Conservation (phyloP, 2,888 invertebrate genomes). For the Prosopocoilus inquinatus region DNA sequence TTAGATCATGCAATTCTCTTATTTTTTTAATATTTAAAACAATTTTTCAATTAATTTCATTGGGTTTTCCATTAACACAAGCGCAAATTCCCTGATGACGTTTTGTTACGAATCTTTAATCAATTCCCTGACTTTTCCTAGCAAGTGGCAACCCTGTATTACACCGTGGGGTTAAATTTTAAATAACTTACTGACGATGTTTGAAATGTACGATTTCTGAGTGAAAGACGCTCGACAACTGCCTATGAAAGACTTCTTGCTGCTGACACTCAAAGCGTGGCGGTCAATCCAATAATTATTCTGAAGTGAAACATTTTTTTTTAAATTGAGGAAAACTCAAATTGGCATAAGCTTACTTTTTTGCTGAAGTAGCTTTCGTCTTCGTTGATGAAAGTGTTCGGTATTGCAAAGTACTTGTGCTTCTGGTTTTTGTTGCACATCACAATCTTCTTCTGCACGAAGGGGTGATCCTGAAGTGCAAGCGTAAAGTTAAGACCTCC, state of each 20-base stretch:
- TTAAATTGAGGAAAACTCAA: not conserved
- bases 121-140: too few relatives aligned
- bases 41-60: too few relatives aligned
- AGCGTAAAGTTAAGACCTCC: conserved; percentile 16
- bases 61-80: too few relatives aligned
- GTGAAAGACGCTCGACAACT: conserved; percentile 7
- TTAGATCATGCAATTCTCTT: too few relatives aligned
- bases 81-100: too few relatives aligned
- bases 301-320: conserved; percentile 9
- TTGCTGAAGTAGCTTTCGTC: not conserved
- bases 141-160: too few relatives aligned
- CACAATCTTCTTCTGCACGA: conserved; percentile 51
- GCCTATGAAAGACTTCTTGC: conserved; percentile 9
- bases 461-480: conserved; percentile 51
- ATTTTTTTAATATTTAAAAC: too few relatives aligned
- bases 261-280: not conserved
- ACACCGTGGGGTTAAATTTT: too few relatives aligned
- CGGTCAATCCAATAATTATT: conserved; percentile 14
- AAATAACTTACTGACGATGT: conserved; percentile 15
- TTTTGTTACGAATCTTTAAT: too few relatives aligned
- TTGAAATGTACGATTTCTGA: conserved; percentile 6
- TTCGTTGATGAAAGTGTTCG: conserved; percentile 43
- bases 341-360: too few relatives aligned
- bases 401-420: conserved; percentile 53
- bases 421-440: conserved; percentile 45